Percentiles rank a stretch among this genome's conserved stretches.
Evolutionary conservation across 2,888 invertebrate species (phyloP).

Genomic region (Elmis aenea): DNA sequence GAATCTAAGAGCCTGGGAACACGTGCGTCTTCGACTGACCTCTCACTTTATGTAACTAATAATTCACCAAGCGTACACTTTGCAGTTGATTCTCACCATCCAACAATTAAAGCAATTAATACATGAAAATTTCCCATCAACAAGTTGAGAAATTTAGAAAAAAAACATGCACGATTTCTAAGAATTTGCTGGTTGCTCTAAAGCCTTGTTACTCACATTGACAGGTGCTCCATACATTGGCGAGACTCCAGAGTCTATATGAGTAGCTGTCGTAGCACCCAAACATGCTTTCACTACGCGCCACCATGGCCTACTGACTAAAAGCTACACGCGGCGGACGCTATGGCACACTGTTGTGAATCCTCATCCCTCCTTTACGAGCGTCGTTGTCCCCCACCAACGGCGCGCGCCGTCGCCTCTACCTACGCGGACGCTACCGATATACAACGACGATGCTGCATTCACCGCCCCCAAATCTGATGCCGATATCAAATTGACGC

Average conservation of each 20-base stretch:
- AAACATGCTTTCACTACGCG: conserved; percentile 72
- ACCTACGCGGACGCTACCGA: conserved; percentile 31
- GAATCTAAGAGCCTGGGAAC: conserved; percentile 26
- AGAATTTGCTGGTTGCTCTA: not conserved
- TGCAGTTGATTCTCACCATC: too few relatives aligned
- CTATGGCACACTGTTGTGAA: conserved; percentile 29
- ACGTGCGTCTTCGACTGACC: conserved; percentile 24
- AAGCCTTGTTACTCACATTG: conserved; percentile 59
- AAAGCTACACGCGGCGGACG: conserved; percentile 31
- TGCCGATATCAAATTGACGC: conserved; percentile 38
- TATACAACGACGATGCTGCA: conserved; percentile 28
- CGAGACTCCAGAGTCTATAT: conserved; percentile 71
- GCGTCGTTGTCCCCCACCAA: conserved; percentile 31
- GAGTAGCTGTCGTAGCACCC: conserved; percentile 72
- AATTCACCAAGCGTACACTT: conserved; percentile 5
- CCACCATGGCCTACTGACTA: conserved; percentile 73
- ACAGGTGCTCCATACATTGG: conserved; percentile 71
- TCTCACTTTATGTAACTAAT: conserved; percentile 15
- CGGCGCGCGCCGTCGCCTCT: conserved; percentile 30
- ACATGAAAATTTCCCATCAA: too few relatives aligned
- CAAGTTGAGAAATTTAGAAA: too few relatives aligned
- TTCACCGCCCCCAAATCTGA: conserved; percentile 41
- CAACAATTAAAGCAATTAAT: conserved; percentile 3
- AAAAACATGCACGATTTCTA: too few relatives aligned
- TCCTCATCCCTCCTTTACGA: conserved; percentile 28